Base-by-base conservation (phyloP, 2,113 vertebrate genomes). In the Strigops habroptila region DNA sequence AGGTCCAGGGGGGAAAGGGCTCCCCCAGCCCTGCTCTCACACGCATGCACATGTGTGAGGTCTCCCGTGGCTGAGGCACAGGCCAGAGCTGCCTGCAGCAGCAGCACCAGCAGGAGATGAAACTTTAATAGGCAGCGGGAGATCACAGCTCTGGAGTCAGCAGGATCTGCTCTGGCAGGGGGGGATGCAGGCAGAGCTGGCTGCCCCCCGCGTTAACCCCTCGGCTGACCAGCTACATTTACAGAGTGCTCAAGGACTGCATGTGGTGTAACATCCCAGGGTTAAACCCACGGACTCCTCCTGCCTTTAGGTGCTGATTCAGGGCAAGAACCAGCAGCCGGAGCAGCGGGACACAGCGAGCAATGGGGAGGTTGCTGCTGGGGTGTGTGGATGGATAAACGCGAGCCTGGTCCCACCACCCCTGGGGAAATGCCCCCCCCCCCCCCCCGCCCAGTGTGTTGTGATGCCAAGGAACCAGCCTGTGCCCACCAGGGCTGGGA, bases 321-420 rank as follows among this genome's bases (percentile, higher is more conserved):
- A 27, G 27, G 52, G 41, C 1, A 2, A 73, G 73, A 83, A 28
- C 7, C 8, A 2, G 37, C 64, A 74, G 16, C 12, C 1, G 1
- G 75, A 86, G 71, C 39, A 35, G 71, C 0, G 0, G 44, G 44
- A 53, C 49, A 39, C 30, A 25, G 46, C 0, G 0, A 60, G 53
- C 35, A 55, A 27, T 1, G 4, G 23, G 30, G 6, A 9, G 10
- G 59, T 24, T 87, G 51, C 53, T 90, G 69, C 41, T 46, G 60
- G 30, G 28, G 13, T 55, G 19, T 18, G 12, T 18, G 59, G 48
- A n/a, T 48, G 65, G 78, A 59, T 59, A 63, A 75, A 82, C 37
- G 85, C 0, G 0, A 87, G 6, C 25, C 24, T 75, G 11, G n/a
- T 88, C 79, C 67, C 48, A 76, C 10, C 48, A 39, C 3, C 74